Conservation (phyloP, 2,888 invertebrate genomes). For the Parnassius glacialis region DNA sequence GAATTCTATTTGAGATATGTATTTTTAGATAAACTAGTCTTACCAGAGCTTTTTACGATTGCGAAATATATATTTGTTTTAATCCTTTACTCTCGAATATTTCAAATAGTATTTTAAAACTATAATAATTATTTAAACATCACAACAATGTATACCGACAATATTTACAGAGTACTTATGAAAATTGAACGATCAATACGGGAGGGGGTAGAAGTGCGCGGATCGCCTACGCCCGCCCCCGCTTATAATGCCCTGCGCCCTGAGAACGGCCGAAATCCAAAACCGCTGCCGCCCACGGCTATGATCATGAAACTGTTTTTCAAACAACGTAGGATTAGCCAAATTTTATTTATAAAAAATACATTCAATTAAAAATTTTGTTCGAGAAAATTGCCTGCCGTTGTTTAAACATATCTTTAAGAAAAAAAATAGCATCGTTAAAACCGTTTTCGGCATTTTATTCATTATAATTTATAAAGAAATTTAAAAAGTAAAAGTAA, state of each 20-base stretch:
- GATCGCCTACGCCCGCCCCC: slow-evolving; percentile 53
- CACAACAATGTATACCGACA: slow-evolving; percentile 41
- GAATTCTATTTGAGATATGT: no score
- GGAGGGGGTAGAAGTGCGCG: slow-evolving; percentile 55
- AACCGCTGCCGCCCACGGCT: slow-evolving; percentile 60
- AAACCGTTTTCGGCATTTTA: no score
- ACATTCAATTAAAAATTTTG: no score
- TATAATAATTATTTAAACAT: slow-evolving; percentile 13
- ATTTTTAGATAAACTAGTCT: no score
- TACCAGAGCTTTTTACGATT: no score
- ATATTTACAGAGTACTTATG: slow-evolving; percentile 66
- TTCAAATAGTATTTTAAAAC: slow-evolving; percentile 12
- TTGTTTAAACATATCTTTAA: no score
- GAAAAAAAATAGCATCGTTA: no score
- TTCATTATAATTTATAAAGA: no score
- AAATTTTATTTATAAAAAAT: no score
- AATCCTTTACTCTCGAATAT: background rate
- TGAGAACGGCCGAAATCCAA: slow-evolving; percentile 49
- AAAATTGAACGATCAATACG: slow-evolving; percentile 73
- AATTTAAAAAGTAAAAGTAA: no score
- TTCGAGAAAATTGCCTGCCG: no score
- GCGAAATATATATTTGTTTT: no score
- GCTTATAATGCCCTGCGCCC: slow-evolving; percentile 37
- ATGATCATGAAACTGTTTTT: slow-evolving; percentile 45
- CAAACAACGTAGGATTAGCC: background rate